These are phyloP conservation scores for Agrochola circellaris DNA, from an alignment of 2,888 invertebrate genomes.

Conservation along the genomic window DNA sequence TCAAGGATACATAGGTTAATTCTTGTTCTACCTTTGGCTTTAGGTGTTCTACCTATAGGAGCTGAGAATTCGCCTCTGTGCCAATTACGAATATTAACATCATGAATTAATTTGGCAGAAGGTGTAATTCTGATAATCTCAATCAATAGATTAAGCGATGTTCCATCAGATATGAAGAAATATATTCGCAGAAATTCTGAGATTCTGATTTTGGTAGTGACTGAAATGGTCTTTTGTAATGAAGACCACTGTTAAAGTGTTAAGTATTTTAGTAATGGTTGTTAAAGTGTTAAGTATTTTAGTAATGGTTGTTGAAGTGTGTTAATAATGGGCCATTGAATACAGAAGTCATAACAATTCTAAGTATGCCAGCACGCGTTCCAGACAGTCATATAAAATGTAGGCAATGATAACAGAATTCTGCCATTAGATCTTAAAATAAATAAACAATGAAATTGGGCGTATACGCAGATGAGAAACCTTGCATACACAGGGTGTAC, in stretches of 20 bases:
- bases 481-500: background rate
- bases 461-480: slow-evolving; percentile 40
- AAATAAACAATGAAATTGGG: slow-evolving; percentile 57
- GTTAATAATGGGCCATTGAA: slow-evolving; percentile 38
- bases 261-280: slow-evolving; percentile 21
- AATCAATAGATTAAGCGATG: background rate
- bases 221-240: background rate
- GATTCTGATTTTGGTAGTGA: background rate
- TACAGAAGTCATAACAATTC: slow-evolving; percentile 46
- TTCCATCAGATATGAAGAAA: background rate
- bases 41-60: background rate
- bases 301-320: slow-evolving; percentile 28
- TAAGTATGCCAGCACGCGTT: slow-evolving; percentile 56
- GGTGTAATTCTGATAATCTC: background rate
- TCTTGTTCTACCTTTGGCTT: background rate
- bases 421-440: slow-evolving; percentile 67
- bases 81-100: background rate
- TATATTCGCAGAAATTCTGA: too few species aligned
- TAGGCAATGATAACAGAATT: slow-evolving; percentile 65
- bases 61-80: background rate
- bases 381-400: slow-evolving; percentile 64
- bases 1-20: background rate
- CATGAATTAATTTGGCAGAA: background rate
- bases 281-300: slow-evolving; percentile 24
- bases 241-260: slow-evolving; percentile 12